These are phyloP conservation scores for Stegostoma tigrinum DNA, from an alignment of 2,113 vertebrate genomes.

Conservation along the genomic window DNA sequence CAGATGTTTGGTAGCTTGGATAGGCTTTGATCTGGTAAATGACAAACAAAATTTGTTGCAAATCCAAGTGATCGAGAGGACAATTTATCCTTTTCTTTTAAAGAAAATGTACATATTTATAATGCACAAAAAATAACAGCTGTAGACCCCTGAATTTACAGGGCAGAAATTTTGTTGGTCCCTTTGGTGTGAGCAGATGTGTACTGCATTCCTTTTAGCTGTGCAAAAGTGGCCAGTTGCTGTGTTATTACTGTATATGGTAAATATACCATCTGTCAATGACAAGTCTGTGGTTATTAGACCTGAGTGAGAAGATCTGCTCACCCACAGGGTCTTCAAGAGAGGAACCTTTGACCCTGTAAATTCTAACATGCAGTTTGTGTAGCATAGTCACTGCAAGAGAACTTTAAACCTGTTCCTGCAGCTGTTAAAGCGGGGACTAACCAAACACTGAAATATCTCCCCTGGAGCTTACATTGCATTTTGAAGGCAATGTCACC, in stretches of 20 bases:
- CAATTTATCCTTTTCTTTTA: slow-evolving; percentile 11
- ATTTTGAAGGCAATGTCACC: slow-evolving; percentile 34
- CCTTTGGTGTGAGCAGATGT: slow-evolving; percentile 32
- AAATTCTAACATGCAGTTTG: slow-evolving; percentile 26
- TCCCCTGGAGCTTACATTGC: slow-evolving; percentile 28
- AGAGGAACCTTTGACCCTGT: slow-evolving; percentile 31
- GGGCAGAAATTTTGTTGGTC: slow-evolving; percentile 26
- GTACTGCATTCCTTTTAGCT: slow-evolving; percentile 20
- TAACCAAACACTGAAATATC: slow-evolving; percentile 17
- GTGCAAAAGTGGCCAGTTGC: slow-evolving; percentile 27
- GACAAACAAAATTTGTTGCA: slow-evolving; percentile 48
- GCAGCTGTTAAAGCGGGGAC: slow-evolving; percentile 24
- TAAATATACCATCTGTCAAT: slow-evolving; percentile 34
- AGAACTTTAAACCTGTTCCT: slow-evolving; percentile 34
- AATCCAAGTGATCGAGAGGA: neutral
- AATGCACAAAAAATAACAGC: slow-evolving; percentile 31
- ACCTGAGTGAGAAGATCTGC: slow-evolving; percentile 24
- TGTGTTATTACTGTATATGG: slow-evolving; percentile 36
- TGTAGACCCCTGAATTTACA: slow-evolving; percentile 5
- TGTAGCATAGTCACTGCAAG: slow-evolving; percentile 17
- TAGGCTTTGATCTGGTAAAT: slow-evolving; percentile 50
- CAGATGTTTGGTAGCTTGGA: slow-evolving; percentile 53
- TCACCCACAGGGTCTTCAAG: slow-evolving; percentile 35
- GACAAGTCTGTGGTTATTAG: slow-evolving; percentile 31
- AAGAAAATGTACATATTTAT: slow-evolving; percentile 13